Percentiles rank a stretch among this genome's conserved stretches.
Conservation (phyloP, 2,888 invertebrate genomes). For the Stratiomys singularior region DNA sequence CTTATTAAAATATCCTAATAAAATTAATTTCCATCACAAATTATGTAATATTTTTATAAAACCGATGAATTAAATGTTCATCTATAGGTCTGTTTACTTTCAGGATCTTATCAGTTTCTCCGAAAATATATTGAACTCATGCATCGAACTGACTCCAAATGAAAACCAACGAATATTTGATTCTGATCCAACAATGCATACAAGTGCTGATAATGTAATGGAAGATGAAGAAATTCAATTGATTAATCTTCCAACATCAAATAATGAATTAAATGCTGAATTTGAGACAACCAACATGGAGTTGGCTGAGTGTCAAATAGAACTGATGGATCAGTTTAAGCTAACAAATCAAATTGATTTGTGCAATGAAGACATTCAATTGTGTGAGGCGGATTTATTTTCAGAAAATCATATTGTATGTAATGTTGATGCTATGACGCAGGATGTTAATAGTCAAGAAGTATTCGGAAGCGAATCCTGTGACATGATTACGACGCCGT, state of each 20-base stretch:
- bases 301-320: constrained; percentile 62
- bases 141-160: constrained; percentile 51
- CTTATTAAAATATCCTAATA: no score
- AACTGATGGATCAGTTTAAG: constrained; percentile 63
- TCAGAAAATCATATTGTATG: constrained; percentile 56
- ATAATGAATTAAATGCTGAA: constrained; percentile 44
- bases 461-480: neutral
- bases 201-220: constrained; percentile 47
- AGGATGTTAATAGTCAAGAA: neutral
- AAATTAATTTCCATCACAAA: no score
- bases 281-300: constrained; percentile 57
- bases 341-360: constrained; percentile 62
- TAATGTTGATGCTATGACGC: neutral
- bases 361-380: constrained; percentile 58
- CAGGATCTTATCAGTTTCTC: constrained; percentile 58
- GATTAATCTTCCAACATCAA: constrained; percentile 26
- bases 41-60: no score
- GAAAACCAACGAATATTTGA: constrained; percentile 57
- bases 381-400: constrained; percentile 54
- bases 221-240: constrained; percentile 54
- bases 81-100: constrained; percentile 5
- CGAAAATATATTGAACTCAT: constrained; percentile 58
- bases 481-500: neutral
- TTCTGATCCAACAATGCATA: constrained; percentile 49
- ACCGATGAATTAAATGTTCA: no score